Evolutionary conservation across 2,888 invertebrate genomes (phyloP).

Genomic region (Bimastos eiseni): DNA sequence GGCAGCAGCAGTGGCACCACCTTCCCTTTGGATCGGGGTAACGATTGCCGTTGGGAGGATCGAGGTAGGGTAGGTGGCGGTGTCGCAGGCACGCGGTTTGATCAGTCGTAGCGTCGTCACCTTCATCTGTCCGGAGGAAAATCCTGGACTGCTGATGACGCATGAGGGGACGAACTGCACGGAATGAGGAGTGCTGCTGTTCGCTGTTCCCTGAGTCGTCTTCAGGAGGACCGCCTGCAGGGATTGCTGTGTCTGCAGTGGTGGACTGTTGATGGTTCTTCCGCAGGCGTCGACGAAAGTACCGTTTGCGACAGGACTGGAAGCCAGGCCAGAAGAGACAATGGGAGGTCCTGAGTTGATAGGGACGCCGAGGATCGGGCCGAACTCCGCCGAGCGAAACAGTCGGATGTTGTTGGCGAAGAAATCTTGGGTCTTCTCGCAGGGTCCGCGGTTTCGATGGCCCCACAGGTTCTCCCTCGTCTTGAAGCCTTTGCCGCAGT

Average conservation of each 20-base stretch:
- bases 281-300: neutral
- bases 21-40: constrained; percentile 25
- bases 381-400: constrained; percentile 31
- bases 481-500: constrained; percentile 47
- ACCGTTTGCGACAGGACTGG: neutral
- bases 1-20: neutral
- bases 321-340: neutral
- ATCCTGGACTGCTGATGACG: neutral
- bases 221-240: neutral
- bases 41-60: constrained; percentile 33
- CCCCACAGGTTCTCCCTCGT: constrained; percentile 47
- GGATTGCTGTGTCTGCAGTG: neutral
- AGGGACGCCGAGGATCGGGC: constrained; percentile 32
- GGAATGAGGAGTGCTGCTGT: neutral
- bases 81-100: neutral
- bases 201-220: neutral
- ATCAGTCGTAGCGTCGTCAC: neutral
- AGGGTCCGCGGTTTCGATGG: constrained; percentile 45
- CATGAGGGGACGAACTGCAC: neutral
- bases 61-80: neutral
- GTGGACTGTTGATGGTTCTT: neutral
- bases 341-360: constrained; percentile 15
- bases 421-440: constrained; percentile 32
- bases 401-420: constrained; percentile 31
- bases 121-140: constrained; percentile 15